Evolutionary conservation across 2,888 invertebrate species (phyloP).

Genomic region (Epicampocera succincta): DNA sequence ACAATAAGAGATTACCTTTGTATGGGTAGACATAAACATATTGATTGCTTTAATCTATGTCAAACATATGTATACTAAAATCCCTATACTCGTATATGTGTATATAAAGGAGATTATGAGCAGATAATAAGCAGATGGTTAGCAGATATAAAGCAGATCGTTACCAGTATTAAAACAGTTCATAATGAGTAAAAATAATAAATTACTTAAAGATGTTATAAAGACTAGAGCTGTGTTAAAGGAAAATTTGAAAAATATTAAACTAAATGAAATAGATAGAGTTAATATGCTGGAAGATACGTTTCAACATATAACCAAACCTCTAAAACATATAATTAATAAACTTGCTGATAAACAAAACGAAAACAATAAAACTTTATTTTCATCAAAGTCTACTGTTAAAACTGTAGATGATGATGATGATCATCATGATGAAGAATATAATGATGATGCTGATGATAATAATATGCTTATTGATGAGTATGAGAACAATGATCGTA

Average conservation of each 20-base stretch:
- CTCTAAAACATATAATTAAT: too few species aligned
- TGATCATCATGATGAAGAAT: background rate
- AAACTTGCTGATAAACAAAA: too few species aligned
- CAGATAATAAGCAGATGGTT: conserved; percentile 15
- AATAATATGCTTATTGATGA: background rate
- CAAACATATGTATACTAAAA: conserved; percentile 45
- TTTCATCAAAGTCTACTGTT: background rate
- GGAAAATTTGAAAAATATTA: too few species aligned
- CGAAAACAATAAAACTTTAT: conserved; percentile 5
- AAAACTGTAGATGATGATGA: conserved; percentile 2
- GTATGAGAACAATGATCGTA: background rate
- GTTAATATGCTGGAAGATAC: too few species aligned
- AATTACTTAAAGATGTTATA: too few species aligned
- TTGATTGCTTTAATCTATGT: background rate
- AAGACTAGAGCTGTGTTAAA: too few species aligned
- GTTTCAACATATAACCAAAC: too few species aligned
- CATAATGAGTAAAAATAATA: too few species aligned
- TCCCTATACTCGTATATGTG: conserved; percentile 72
- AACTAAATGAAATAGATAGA: too few species aligned
- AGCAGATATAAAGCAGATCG: too few species aligned
- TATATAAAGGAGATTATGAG: conserved; percentile 69
- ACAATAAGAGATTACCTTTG: conserved; percentile 29
- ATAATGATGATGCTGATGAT: conserved; percentile 3
- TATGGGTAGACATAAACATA: background rate
- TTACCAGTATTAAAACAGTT: too few species aligned